phyloP scores from a whole-genome alignment of 2,113 vertebrate species.

The Corythaeola cristata region DNA sequence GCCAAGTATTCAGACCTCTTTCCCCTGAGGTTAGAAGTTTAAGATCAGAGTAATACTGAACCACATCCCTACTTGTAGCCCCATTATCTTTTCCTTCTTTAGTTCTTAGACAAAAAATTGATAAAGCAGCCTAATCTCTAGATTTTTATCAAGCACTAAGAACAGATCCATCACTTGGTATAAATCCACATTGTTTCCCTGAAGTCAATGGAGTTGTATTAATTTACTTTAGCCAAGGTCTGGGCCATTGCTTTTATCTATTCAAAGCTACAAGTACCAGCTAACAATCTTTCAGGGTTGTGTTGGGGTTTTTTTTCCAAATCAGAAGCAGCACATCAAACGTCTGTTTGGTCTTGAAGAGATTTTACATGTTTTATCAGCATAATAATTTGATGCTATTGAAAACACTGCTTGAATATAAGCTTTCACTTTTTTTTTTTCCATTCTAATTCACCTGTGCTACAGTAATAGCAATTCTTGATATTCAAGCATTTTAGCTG shows the following conservation, averaged over 20 bases:
- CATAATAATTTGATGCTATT: conserved; percentile 17
- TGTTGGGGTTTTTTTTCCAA: neutral
- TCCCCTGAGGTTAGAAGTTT: conserved; percentile 3
- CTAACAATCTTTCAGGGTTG: neutral
- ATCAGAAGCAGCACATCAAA: conserved; percentile 15
- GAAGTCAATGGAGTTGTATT: conserved; percentile 9
- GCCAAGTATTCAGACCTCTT: conserved; percentile 20
- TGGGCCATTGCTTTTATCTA: conserved; percentile 20
- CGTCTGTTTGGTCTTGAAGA: conserved; percentile 15
- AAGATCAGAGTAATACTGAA: conserved; percentile 34
- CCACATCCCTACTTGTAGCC: conserved; percentile 21
- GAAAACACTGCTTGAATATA: neutral
- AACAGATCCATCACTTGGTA: conserved; percentile 26
- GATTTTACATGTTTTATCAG: conserved; percentile 36
- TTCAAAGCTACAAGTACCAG: conserved; percentile 24
- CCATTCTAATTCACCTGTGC: neutral
- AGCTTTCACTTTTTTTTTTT: neutral
- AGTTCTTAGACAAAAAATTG: conserved; percentile 36
- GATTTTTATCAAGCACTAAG: conserved; percentile 47
- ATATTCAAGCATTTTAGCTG: conserved; percentile 82
- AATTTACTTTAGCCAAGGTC: conserved; percentile 29
- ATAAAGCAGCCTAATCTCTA: conserved; percentile 41
- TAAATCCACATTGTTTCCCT: neutral
- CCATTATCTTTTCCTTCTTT: conserved; percentile 15
- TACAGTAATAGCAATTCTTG: conserved; percentile 75